These are phyloP conservation scores for Sesia bembeciformis DNA, from an alignment of 2,888 invertebrate genomes.

Conservation along the genomic window DNA sequence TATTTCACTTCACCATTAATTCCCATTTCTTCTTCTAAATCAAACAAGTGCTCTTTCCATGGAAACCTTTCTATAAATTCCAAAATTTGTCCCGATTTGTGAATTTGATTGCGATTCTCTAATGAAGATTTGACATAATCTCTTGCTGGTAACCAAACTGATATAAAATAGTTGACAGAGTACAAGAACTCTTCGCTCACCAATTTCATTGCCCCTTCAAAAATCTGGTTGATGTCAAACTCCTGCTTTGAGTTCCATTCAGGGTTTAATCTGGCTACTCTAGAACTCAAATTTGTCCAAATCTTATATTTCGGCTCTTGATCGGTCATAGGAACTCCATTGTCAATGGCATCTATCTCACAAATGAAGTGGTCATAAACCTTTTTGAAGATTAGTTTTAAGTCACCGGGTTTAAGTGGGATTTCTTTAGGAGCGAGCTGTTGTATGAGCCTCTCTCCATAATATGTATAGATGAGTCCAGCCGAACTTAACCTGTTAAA, in stretches of 20 bases:
- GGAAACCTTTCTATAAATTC: conserved; percentile 82
- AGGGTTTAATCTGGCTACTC: conserved; percentile 87
- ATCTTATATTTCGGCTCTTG: conserved; percentile 84
- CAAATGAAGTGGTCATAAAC: conserved; percentile 91
- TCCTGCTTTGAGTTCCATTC: conserved; percentile 82
- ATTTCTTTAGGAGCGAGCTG: conserved; percentile 61
- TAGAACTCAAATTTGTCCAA: conserved; percentile 83
- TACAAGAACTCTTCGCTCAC: conserved; percentile 88
- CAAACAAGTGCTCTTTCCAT: conserved; percentile 93
- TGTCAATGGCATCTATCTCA: conserved; percentile 97
- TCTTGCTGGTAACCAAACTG: conserved; percentile 91
- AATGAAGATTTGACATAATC: conserved; percentile 83
- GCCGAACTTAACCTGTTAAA: conserved; percentile 91
- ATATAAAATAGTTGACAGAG: conserved; percentile 75
- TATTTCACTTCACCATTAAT: conserved; percentile 79
- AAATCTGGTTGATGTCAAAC: conserved; percentile 73
- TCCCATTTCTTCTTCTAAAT: conserved; percentile 83
- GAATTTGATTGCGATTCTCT: conserved; percentile 77
- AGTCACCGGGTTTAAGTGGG: conserved; percentile 52
- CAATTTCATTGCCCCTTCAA: conserved; percentile 83
- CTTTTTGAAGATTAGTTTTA: conserved; percentile 76
- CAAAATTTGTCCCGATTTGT: conserved; percentile 88
- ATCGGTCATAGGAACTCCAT: conserved; percentile 90
- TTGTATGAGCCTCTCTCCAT: conserved; percentile 86
- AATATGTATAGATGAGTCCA: conserved; percentile 92